Percentiles rank a stretch among this genome's conserved stretches.
phyloP scores from a whole-genome alignment of 2,797 vertebrate species.

The Pempheris klunzingeri region DNA sequence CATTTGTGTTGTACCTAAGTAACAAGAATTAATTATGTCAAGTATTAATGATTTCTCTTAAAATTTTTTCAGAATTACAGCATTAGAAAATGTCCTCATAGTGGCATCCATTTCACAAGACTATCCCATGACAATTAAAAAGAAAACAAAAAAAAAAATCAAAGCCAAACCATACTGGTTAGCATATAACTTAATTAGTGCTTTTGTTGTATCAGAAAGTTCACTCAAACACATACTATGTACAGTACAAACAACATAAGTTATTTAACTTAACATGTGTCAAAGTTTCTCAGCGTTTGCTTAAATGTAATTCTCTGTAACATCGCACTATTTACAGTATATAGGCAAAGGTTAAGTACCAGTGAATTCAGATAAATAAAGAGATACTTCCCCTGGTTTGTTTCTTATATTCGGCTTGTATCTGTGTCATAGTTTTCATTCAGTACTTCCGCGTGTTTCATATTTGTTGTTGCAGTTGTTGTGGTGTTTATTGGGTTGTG shows the following conservation, averaged over 20 bases:
- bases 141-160: slow-evolving; percentile 71
- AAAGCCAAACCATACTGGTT: slow-evolving; percentile 81
- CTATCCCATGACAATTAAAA: slow-evolving; percentile 75
- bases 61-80: slow-evolving; percentile 80
- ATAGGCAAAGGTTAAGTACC: slow-evolving; percentile 81
- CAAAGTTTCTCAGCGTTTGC: slow-evolving; percentile 77
- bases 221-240: slow-evolving; percentile 83
- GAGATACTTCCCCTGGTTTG: slow-evolving; percentile 72
- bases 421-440: slow-evolving; percentile 59
- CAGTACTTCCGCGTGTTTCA: slow-evolving; percentile 65
- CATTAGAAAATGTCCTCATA: slow-evolving; percentile 86
- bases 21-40: slow-evolving; percentile 85
- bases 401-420: slow-evolving; percentile 63
- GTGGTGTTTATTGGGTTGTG: slow-evolving; percentile 51
- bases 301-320: slow-evolving; percentile 75
- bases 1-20: slow-evolving; percentile 93
- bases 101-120: slow-evolving; percentile 84
- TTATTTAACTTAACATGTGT: slow-evolving; percentile 81
- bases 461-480: slow-evolving; percentile 45
- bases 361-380: slow-evolving; percentile 77
- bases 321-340: slow-evolving; percentile 83
- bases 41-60: slow-evolving; percentile 80
- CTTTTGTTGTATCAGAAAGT: slow-evolving; percentile 77
- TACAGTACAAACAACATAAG: slow-evolving; percentile 85
- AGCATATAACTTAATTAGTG: slow-evolving; percentile 89